Base-by-base conservation (phyloP, 1,140 invertebrate genomes). In the Drosophila mojavensis region DNA sequence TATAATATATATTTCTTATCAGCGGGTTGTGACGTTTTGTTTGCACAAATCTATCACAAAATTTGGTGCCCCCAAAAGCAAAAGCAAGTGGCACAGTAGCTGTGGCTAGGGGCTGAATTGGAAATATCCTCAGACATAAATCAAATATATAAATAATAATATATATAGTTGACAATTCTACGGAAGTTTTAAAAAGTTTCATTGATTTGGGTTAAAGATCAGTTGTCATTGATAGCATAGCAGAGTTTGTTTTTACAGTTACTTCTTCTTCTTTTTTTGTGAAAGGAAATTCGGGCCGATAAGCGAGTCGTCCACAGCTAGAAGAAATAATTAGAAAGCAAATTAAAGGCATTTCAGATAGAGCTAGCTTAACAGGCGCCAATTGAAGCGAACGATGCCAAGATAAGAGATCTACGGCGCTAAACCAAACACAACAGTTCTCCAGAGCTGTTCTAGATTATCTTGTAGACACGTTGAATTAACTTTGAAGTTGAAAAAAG, bases 21-120 rank as follows among this genome's bases (percentile, higher is more conserved):
- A 61, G 36, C 53, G 20, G 10, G 2, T 7, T 20, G 39, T 68
- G 48, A 54, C 64, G 43, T 62, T 73, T 68, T 88, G 84, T 86
- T 88, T 88, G 69, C 71, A 88, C 84, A 86, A 83, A 86, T 86
- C 83, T 79, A 86, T 86, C 83, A 86, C 36, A 43, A 11, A 59
- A 17, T 54, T 30, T 24, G 13, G 39, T 53, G 26, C 11, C 6
- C 53, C 15, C 15, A 15, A 48, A n/a, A 17, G 6, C 53, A 50
- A 63, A 88, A 17, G 65, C 82, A 81, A 86, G 78, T 82, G 82
- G 75, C 78, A 86, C 82, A 86, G 10, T 30, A 24, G 7, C 4
- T 36, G 51, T 20, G 54, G 15, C n/a, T 33, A 17, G 33, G 41
- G 66, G 0, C 20, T 24, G 41, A 47, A 50, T 66, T 67, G 51